Base-by-base conservation (phyloP, 2,797 vertebrate species). In the Selene dorsalis region DNA sequence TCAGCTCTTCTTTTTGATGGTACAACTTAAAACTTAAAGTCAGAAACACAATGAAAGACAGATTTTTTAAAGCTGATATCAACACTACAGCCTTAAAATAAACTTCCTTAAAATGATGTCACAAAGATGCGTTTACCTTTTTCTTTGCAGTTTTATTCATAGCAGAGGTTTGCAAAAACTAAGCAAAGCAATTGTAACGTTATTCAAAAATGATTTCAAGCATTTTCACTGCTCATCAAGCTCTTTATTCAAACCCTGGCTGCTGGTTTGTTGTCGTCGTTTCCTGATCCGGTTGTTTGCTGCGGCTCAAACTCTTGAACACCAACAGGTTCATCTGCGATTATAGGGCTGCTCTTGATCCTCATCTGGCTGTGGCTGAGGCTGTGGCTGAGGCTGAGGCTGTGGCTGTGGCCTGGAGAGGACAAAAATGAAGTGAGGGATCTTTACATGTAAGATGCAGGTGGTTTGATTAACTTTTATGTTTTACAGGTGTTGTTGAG, bases 61-160 rank as follows among this genome's bases (percentile, higher is more conserved):
- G 9, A 2, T 35, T 22, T 8, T n/a, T n/a, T 3, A 11, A 48
- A n/a, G n/a, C 20, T n/a, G 22, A 52, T 52, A 6, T 22, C 20
- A 50, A 22, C 10, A 24, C 4, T 2, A 24, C 11, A 2, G 30
- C 5, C 11, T 50, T 22, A n/a, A n/a, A n/a, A n/a, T n/a, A n/a
- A n/a, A 24, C n/a, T 22, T 12, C 13, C n/a, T n/a, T n/a, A n/a
- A n/a, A 26, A 53, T 24, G 26, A 53, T 14, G 14, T 5, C 10
- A 47, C 39, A 26, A 2, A 56, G 16, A 14, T 20, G 14, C 22
- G 1, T 35, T 64, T 14, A 2, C 22, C 11, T 22, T 38, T 69
- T 58, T 52, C 2, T 6, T 12, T 32, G 16, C 64, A 14, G 17
- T 18, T 80, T 80, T 74, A 69, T 69, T 80, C 17, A 39, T 17